These are phyloP conservation scores for Chaetura pelagica DNA, from an alignment of 2,113 vertebrate species.

Conservation along the genomic window DNA sequence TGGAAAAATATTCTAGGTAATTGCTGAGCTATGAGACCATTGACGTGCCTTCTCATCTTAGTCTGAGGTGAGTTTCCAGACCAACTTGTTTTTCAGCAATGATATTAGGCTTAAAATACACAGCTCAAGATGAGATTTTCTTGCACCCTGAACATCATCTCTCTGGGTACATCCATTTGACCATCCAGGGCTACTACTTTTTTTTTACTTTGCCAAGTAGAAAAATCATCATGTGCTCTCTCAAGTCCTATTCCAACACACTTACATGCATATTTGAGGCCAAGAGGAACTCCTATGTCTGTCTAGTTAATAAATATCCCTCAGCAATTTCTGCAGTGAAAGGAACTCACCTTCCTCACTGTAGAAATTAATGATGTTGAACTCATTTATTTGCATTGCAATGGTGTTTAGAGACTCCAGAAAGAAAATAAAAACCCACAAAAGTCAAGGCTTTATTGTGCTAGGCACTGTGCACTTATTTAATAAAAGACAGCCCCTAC, in stretches of 20 bases:
- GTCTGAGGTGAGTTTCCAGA: background rate
- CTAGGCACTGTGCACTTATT: background rate
- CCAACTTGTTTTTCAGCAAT: background rate
- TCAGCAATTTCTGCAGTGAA: background rate
- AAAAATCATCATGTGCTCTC: background rate
- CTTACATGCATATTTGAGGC: background rate
- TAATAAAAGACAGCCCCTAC: slow-evolving; percentile 12
- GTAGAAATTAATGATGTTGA: background rate
- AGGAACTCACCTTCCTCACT: background rate
- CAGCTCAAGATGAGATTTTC: background rate
- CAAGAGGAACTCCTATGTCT: background rate
- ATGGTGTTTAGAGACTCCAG: background rate
- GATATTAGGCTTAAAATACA: background rate
- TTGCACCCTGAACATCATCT: background rate
- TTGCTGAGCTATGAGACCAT: background rate
- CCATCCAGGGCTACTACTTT: background rate
- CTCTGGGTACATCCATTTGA: background rate
- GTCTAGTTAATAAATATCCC: background rate
- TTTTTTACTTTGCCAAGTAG: background rate
- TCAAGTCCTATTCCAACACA: background rate
- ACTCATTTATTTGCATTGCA: background rate
- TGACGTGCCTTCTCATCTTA: background rate
- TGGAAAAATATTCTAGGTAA: background rate
- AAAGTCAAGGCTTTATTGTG: background rate
- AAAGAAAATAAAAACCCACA: background rate